A percentile compares a stretch with the other conserved stretches of the same genome.
Evolutionary conservation across 2,797 vertebrate genomes (phyloP).

Genomic region (Heliangelus exortis): DNA sequence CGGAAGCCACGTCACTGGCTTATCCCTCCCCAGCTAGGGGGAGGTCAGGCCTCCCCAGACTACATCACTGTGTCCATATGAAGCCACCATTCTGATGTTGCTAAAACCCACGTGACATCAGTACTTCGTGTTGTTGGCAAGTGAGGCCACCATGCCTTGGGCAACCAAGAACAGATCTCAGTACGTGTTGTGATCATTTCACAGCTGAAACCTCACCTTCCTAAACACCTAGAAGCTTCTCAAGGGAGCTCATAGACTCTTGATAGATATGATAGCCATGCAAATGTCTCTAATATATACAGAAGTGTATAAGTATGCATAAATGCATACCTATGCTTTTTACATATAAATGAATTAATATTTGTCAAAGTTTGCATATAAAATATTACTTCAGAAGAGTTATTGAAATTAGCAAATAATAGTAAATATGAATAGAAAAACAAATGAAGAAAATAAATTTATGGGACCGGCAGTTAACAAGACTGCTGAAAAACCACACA

Average conservation of each 20-base stretch:
- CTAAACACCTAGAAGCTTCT: background rate
- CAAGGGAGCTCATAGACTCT: background rate
- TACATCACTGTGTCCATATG: too few species aligned
- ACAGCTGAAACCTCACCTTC: background rate
- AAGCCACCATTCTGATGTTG: background rate
- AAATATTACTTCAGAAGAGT: background rate
- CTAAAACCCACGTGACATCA: too few species aligned
- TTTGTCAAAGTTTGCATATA: background rate
- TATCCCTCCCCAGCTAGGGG: background rate
- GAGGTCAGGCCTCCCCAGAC: background rate
- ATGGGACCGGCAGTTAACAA: background rate
- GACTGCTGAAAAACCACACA: background rate
- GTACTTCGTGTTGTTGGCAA: too few species aligned
- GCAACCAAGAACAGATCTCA: background rate
- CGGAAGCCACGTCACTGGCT: background rate
- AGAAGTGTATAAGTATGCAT: background rate
- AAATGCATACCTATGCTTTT: background rate
- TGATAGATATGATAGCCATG: background rate
- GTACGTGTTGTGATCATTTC: background rate
- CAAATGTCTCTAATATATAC: background rate
- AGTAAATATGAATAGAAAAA: background rate
- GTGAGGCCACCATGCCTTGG: background rate
- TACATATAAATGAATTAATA: background rate
- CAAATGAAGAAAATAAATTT: background rate
- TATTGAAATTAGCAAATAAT: background rate